phyloP scores from a whole-genome alignment of 1,140 invertebrate genomes.

The Hypothenemus hampei region DNA sequence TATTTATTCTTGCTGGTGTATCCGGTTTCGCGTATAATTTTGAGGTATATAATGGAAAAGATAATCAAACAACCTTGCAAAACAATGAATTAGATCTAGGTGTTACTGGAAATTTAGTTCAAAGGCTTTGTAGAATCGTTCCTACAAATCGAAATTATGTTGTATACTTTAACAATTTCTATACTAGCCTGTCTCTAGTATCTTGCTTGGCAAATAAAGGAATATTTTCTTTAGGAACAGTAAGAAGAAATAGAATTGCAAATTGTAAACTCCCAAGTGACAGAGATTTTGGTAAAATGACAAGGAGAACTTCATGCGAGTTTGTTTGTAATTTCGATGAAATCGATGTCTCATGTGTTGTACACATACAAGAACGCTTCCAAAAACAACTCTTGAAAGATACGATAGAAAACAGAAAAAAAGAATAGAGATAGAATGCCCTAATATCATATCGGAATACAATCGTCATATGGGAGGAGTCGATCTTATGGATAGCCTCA shows the following conservation, averaged over 20 bases:
- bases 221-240: conserved; percentile 28
- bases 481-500: conserved; percentile 45
- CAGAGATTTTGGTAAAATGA: conserved; percentile 20
- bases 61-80: background rate
- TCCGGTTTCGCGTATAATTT: conserved; percentile 29
- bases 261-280: conserved; percentile 25
- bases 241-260: conserved; percentile 24
- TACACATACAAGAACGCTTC: conserved; percentile 9
- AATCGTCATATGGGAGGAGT: conserved; percentile 47
- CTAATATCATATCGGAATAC: conserved; percentile 15
- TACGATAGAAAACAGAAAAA: conserved; percentile 19
- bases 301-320: conserved; percentile 12
- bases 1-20: conserved; percentile 29
- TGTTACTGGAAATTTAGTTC: conserved; percentile 21
- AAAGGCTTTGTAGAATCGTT: conserved; percentile 6
- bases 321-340: no score
- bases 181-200: conserved; percentile 19
- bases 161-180: conserved; percentile 26
- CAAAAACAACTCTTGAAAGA: conserved; percentile 7
- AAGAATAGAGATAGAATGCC: conserved; percentile 14
- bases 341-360: conserved; percentile 13
- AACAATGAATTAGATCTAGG: conserved; percentile 17
- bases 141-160: conserved; percentile 16
- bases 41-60: conserved; percentile 24
- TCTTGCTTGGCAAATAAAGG: conserved; percentile 27